These are phyloP conservation scores for Diuraphis noxia DNA, from an alignment of 1,140 invertebrate species.

Conservation along the genomic window DNA sequence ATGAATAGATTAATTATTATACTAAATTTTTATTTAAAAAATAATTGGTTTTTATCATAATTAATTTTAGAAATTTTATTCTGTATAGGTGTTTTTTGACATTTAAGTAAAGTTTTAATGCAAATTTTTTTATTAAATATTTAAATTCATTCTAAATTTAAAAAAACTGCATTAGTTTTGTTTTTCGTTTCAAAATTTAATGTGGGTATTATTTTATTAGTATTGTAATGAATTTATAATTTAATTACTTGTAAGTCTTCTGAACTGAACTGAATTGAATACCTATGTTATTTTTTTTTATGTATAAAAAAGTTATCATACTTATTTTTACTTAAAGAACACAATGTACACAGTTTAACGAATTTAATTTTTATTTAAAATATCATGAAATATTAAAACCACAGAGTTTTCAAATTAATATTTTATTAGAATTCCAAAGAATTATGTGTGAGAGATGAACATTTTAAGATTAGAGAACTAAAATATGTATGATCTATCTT, in stretches of 20 bases:
- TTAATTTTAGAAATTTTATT: neutral
- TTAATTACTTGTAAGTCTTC: neutral
- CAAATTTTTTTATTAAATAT: neutral
- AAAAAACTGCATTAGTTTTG: neutral
- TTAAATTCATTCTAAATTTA: neutral
- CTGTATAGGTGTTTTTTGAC: neutral
- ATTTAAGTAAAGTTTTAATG: neutral
- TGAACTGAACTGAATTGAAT: neutral
- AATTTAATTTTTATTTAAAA: neutral
- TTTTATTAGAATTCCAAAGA: neutral
- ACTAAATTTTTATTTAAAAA: neutral
- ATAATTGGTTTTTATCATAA: neutral
- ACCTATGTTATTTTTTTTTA: neutral
- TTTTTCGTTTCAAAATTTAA: neutral
- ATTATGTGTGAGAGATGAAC: neutral
- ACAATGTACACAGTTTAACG: neutral
- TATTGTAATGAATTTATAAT: neutral
- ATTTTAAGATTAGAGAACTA: slow-evolving; percentile 15
- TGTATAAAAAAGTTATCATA: neutral
- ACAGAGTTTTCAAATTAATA: slow-evolving; percentile 27
- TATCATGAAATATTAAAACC: neutral
- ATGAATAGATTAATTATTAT: neutral
- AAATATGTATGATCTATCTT: slow-evolving; percentile 13
- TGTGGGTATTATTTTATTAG: neutral
- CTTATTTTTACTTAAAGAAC: neutral